Base-by-base conservation (phyloP, 2,797 vertebrate species). In the Sylvia borin region DNA sequence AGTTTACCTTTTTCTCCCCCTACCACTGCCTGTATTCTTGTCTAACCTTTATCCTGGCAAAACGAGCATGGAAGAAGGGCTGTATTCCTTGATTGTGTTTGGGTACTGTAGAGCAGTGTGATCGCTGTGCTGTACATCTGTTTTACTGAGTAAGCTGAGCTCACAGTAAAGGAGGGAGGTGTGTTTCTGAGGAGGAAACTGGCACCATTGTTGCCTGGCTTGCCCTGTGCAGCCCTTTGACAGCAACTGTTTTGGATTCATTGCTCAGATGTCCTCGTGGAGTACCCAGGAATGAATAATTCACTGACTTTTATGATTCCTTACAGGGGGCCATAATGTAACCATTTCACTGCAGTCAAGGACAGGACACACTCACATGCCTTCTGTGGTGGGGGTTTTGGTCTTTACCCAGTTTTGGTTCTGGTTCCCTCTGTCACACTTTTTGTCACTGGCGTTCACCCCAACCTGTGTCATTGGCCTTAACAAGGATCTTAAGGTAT, bases 361-460 rank as follows among this genome's bases (percentile, higher is more conserved):
- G 93, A 99, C 99, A 0, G 99, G 99, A 51, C 99, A 99, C 95
- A 99, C 99, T 54, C 99, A 99, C 97, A 99, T 99, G 99, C 99
- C 99, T 4, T 99, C 99, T 0, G 98, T 99, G 94, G 99, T 99
- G 38, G 99, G 99, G 20, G 98, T 99, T 88, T 98, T 99, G 95
- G 99, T 99, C 97, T 99, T 99, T 96, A 99, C 99, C 64, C 99
- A 99, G 98, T 99, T 99, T 98, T 99, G 99, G 99, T 99, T 99
- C 97, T 99, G 99, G 99, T 99, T 99, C 96, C 99, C 99, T 9
- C 98, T 99, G 70, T 99, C 99, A 47, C 99, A 99, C 96, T 99
- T 99, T 96, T 93, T 99, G 96, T 99, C 99, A 0, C 92, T 99
- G 97, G 98, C 99, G 76, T 99, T 99, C 96, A 99, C 99, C 22